Evolutionary conservation across 2,113 vertebrate species (phyloP).

Genomic region (Poeciliopsis turrubarensis): DNA sequence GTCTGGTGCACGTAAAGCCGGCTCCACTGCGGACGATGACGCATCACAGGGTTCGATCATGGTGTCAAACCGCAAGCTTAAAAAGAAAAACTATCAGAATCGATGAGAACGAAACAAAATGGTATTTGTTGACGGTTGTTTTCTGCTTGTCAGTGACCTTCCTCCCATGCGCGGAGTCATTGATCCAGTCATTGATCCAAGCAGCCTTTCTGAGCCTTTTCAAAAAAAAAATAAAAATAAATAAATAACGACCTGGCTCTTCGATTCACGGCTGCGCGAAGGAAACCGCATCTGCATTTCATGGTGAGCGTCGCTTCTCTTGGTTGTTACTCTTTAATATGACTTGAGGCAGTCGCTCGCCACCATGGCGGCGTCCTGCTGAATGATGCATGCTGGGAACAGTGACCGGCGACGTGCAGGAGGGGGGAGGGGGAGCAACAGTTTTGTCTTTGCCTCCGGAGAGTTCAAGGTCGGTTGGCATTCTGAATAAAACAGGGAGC

Average conservation of each 20-base stretch:
- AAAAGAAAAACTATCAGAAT: neutral
- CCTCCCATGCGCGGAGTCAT: neutral
- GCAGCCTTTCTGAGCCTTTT: neutral
- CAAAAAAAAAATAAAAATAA: no score
- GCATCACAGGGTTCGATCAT: no score
- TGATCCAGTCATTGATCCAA: slow-evolving; percentile 9
- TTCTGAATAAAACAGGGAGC: slow-evolving; percentile 27
- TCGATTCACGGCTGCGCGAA: neutral
- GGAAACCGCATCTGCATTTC: neutral
- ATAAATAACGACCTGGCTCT: neutral
- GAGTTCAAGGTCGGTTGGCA: slow-evolving; percentile 1
- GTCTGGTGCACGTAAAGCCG: no score
- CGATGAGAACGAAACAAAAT: neutral
- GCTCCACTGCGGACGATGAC: no score
- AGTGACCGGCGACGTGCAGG: slow-evolving; percentile 28
- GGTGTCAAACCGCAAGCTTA: no score
- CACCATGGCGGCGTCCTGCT: slow-evolving; percentile 35
- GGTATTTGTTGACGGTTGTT: neutral
- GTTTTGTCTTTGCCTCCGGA: slow-evolving; percentile 13
- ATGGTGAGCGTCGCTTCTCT: neutral
- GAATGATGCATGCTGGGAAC: slow-evolving; percentile 64
- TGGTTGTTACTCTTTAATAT: slow-evolving; percentile 67
- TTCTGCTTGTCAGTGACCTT: neutral
- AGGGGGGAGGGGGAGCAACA: slow-evolving; percentile 13
- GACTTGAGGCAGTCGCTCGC: slow-evolving; percentile 65